Base-by-base conservation (phyloP, 2,888 invertebrate species). In the Harpagoxenus sublaevis region DNA sequence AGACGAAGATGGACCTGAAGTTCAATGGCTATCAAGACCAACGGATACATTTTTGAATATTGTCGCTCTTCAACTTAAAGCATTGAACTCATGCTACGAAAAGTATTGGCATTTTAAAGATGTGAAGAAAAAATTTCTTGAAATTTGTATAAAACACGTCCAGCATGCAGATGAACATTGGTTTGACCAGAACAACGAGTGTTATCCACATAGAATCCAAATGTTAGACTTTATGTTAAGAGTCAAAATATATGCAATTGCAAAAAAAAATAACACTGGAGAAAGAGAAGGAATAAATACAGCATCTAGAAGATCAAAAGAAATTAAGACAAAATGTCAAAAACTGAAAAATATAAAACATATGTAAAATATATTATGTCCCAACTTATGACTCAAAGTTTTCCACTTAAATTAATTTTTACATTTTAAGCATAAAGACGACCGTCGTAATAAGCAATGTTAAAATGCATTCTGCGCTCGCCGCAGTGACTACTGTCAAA, bases 281-380 rank as follows among this genome's bases (percentile, higher is more conserved):
- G 18, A 35, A 18, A 62, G 62, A 35, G 62, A 62, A 62, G 18
- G 9, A 55, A 55, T 18, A 55, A 55, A 55, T 55, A 55, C 53
- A 55, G 53, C 18, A 62, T 18, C 18, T 35, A 18, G n/a, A 63
- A 35, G 10, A 23, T 42, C 12, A 65, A 65, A 42, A 65, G 42
- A 65, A 65, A 65, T 65, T 35, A 65, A 15, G 45, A 66, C 65
- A 66, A 66, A 45, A 45, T 23, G 65, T 23, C 23, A 45, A 66
- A 66, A 66, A 66, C 45, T 66, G 6, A 66, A 0, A n/a, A 66
- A 66, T 6, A 66, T 66, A 66, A 66, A 66, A 45, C 65, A 66
- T 5, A 45, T 66, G 23, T 66, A 66, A 66, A 66, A 45, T 51
- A 4, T 48, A 48, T 42, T 42, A 42, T 42, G 42, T 9, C 42